Evolutionary conservation across 64 coral and sea anemone species (phyloP).

Genomic region (Actinia equina): DNA sequence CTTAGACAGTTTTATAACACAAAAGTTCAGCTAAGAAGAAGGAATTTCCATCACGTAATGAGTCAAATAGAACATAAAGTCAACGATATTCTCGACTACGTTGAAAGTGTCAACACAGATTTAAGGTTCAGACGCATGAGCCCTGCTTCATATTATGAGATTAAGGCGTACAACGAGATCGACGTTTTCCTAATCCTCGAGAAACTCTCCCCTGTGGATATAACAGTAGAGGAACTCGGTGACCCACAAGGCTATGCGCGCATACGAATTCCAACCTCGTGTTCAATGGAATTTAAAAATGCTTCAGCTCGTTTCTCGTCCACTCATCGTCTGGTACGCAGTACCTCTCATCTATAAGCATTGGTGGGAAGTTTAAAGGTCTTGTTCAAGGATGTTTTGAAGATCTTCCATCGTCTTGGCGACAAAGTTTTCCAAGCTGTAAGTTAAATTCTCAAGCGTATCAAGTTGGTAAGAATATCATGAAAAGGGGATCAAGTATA

Average conservation of each 20-base stretch:
- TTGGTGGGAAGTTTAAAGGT: slow-evolving; percentile 1
- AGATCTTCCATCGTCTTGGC: not conserved
- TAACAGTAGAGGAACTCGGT: slow-evolving; percentile 52
- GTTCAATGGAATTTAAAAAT: not conserved
- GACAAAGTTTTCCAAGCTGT: not conserved
- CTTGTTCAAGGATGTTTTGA: not conserved
- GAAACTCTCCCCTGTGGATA: slow-evolving; percentile 25
- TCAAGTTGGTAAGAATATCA: not conserved
- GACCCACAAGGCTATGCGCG: slow-evolving; percentile 62
- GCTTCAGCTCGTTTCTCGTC: not conserved
- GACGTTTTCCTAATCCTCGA: slow-evolving; percentile 71
- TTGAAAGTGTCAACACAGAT: slow-evolving; percentile 22
- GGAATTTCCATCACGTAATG: slow-evolving; percentile 61
- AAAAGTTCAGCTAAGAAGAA: slow-evolving; percentile 20
- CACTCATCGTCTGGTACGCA: not conserved
- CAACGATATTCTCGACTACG: slow-evolving; percentile 55
- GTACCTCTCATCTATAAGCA: not conserved
- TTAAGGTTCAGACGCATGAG: slow-evolving; percentile 58
- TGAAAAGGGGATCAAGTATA: not conserved
- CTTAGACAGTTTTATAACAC: slow-evolving; percentile 37
- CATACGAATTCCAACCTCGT: slow-evolving; percentile 16
- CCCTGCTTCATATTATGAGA: slow-evolving; percentile 57
- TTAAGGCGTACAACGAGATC: slow-evolving; percentile 63
- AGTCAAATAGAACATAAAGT: slow-evolving; percentile 69
- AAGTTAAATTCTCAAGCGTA: slow-evolving; percentile 2